Conservation (phyloP, 2,888 invertebrate species). For the Torymus tubicola region DNA sequence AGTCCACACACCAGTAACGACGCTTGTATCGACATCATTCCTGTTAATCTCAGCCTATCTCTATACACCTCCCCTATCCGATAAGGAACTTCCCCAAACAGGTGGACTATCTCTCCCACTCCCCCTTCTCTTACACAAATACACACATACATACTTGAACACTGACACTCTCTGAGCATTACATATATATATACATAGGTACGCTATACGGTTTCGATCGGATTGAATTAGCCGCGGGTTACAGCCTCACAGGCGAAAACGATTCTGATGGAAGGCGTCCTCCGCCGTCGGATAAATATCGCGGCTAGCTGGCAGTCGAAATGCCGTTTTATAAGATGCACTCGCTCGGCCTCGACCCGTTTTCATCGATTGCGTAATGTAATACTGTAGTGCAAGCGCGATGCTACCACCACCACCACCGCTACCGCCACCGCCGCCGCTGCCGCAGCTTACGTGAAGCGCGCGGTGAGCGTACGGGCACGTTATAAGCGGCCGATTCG, state of each 20-base stretch:
- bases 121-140: no score
- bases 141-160: no score
- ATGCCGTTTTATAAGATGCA: constrained; percentile 42
- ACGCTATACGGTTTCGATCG: constrained; percentile 71
- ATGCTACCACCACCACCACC: no score
- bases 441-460: neutral
- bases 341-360: constrained; percentile 53
- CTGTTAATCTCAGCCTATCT: constrained; percentile 34
- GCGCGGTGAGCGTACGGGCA: constrained; percentile 24
- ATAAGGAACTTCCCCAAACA: constrained; percentile 61
- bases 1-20: no score
- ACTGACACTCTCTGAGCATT: constrained; percentile 62
- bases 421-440: no score
- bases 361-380: constrained; percentile 45
- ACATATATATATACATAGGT: constrained; percentile 67
- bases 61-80: constrained; percentile 15
- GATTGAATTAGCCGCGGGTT: constrained; percentile 67
- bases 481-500: constrained; percentile 13
- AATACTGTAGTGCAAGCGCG: no score
- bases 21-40: neutral
- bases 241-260: constrained; percentile 62
- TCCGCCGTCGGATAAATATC: constrained; percentile 23
- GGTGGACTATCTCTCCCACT: constrained; percentile 57
- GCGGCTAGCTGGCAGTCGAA: constrained; percentile 42
- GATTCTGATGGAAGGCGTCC: constrained; percentile 66